phyloP scores from a whole-genome alignment of 2,888 invertebrate species.

The Ectemnius cavifrons region DNA sequence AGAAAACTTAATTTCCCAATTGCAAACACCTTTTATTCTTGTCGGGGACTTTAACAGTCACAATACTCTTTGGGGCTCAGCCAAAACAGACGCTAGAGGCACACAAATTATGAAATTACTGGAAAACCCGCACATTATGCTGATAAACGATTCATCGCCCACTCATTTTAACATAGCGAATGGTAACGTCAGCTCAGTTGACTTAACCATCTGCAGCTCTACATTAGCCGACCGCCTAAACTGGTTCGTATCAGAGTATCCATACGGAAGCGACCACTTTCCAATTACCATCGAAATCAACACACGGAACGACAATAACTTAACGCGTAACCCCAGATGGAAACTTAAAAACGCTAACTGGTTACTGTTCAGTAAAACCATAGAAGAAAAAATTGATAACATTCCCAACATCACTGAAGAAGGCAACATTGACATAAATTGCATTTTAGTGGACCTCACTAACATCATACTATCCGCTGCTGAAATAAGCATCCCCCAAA shows the following conservation, averaged over 20 bases:
- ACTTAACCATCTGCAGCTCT: not conserved
- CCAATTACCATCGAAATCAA: constrained; percentile 1
- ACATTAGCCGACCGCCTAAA: not conserved
- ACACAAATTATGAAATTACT: constrained; percentile 46
- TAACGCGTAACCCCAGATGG: not conserved
- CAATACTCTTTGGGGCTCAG: constrained; percentile 43
- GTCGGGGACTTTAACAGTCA: constrained; percentile 57
- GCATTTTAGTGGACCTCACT: not conserved
- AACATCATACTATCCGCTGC: too few species aligned
- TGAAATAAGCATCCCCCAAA: too few species aligned
- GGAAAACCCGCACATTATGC: not conserved
- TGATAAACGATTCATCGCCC: not conserved
- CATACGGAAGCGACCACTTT: constrained; percentile 13
- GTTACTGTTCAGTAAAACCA: not conserved
- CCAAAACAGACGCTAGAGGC: constrained; percentile 39
- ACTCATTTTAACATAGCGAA: constrained; percentile 11
- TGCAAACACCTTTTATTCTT: constrained; percentile 52
- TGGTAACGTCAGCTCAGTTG: constrained; percentile 1
- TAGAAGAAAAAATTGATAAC: not conserved
- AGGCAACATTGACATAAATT: constrained; percentile 3
- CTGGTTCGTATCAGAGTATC: too few species aligned
- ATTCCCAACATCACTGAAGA: not conserved
- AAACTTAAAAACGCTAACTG: constrained; percentile 24
- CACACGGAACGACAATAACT: not conserved
- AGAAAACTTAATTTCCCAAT: constrained; percentile 35